These are phyloP conservation scores for Silurus asotus DNA, from an alignment of 2,113 vertebrate genomes.

Conservation along the genomic window DNA sequence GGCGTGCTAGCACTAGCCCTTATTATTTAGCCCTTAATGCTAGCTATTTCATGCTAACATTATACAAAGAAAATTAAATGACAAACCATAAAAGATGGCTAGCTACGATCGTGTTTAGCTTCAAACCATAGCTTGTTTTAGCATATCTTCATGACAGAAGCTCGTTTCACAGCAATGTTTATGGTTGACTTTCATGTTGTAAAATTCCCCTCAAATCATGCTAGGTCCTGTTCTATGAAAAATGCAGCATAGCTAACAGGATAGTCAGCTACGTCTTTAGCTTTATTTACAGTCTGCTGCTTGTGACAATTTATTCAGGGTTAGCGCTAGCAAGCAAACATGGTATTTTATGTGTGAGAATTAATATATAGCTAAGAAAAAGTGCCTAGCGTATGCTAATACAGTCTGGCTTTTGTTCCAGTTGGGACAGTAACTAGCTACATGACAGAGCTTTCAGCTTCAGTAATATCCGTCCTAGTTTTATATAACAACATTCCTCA, in stretches of 20 bases:
- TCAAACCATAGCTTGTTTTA: not conserved
- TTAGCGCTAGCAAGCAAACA: not conserved
- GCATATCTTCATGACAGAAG: not conserved
- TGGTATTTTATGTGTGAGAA: not conserved
- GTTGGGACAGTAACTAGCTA: not conserved
- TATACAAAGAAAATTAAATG: not conserved
- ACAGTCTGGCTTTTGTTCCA: not conserved
- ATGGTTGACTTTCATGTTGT: not conserved
- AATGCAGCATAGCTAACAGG: too few relatives aligned
- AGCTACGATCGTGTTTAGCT: not conserved
- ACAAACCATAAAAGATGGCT: not conserved
- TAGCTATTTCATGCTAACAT: not conserved
- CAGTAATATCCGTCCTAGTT: conserved; percentile 30
- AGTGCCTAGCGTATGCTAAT: not conserved
- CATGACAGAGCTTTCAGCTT: conserved; percentile 9
- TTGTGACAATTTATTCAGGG: not conserved
- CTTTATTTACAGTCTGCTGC: not conserved
- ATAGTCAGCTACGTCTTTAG: not conserved
- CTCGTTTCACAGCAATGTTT: too few relatives aligned
- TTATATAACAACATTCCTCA: conserved; percentile 47
- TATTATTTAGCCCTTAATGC: not conserved
- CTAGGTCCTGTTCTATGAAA: too few relatives aligned
- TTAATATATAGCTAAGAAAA: not conserved
- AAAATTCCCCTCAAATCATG: too few relatives aligned
- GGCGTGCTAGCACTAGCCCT: not conserved